phyloP scores from a whole-genome alignment of 1,140 invertebrate species.

The Catajapyx aquilonaris region DNA sequence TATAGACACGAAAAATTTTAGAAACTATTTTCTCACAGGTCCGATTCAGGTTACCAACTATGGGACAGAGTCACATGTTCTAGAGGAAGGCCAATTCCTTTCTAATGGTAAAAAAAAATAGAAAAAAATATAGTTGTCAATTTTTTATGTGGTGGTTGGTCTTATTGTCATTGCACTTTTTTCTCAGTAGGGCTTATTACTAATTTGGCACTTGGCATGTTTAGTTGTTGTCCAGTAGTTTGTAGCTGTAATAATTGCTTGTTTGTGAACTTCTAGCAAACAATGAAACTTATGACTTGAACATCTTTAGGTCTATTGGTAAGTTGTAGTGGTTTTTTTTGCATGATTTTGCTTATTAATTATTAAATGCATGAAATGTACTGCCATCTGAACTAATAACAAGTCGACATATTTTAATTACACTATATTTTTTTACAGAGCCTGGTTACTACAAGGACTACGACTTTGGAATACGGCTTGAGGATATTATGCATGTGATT shows the following conservation, averaged over 20 bases:
- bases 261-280: too few species aligned
- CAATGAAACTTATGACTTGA: constrained; percentile 16
- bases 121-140: too few species aligned
- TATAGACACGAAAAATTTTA: background rate
- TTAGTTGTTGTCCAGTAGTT: too few species aligned
- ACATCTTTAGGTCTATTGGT: constrained; percentile 20
- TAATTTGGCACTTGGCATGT: too few species aligned
- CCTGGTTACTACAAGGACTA: constrained; percentile 60
- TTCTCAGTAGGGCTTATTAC: too few species aligned
- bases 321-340: constrained; percentile 4
- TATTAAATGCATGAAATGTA: too few species aligned
- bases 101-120: constrained; percentile 61
- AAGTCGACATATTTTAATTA: too few species aligned
- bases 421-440: constrained; percentile 24
- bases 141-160: too few species aligned
- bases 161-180: too few species aligned
- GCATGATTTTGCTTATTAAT: background rate
- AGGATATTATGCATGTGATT: constrained; percentile 74
- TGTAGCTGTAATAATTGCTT: too few species aligned
- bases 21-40: constrained; percentile 1
- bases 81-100: constrained; percentile 66
- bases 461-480: constrained; percentile 75
- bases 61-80: background rate
- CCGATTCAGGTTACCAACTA: background rate
- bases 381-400: too few species aligned